A percentile compares a stretch with the other conserved stretches of the same genome.
Conservation (phyloP, 2,797 vertebrate genomes). For the Rhinichthys osculus region DNA sequence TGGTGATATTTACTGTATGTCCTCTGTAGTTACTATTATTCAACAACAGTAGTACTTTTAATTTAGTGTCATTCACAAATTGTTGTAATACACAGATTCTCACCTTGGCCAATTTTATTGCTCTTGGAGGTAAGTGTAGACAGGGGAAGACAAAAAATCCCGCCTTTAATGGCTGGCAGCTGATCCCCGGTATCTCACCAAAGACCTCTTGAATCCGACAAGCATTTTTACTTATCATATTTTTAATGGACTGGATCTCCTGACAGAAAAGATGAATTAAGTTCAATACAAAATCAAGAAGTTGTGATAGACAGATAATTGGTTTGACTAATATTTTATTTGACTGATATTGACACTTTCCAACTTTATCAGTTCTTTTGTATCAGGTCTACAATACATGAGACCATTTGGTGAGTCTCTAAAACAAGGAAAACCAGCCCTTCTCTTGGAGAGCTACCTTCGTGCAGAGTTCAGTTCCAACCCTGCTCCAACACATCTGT, state of each 20-base stretch:
- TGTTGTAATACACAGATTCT: neutral
- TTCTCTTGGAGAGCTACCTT: neutral
- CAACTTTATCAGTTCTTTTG: neutral
- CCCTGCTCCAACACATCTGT: neutral
- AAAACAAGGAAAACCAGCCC: neutral
- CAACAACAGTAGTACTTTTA: neutral
- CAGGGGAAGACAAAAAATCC: constrained; percentile 73
- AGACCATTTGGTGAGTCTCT: neutral
- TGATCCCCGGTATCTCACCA: constrained; percentile 68
- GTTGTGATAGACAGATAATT: neutral
- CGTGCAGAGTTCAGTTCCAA: neutral
- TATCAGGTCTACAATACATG: neutral
- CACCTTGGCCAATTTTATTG: constrained; percentile 75
- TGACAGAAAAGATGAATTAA: constrained; percentile 46
- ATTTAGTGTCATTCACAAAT: neutral
- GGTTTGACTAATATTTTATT: neutral
- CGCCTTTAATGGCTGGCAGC: constrained; percentile 72
- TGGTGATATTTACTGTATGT: neutral
- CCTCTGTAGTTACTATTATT: neutral
- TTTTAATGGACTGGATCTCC: constrained; percentile 70
- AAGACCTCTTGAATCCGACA: constrained; percentile 64
- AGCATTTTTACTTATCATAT: constrained; percentile 60
- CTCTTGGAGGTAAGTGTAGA: constrained; percentile 70
- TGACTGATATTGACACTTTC: neutral
- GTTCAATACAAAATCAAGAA: neutral